Conservation (phyloP, 2,113 vertebrate species). For the Lepus europaeus region DNA sequence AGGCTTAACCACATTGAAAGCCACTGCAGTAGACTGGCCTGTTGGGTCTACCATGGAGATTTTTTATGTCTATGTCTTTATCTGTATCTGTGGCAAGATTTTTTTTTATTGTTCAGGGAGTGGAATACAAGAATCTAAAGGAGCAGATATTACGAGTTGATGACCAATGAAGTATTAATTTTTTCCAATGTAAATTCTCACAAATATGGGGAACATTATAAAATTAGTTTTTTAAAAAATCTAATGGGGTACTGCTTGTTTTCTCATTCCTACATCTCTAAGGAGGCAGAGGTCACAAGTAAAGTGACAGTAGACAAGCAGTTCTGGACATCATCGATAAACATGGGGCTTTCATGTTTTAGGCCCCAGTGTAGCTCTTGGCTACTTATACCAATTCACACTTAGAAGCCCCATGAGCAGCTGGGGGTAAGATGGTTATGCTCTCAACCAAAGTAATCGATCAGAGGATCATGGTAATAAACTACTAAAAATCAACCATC, state of each 20-base stretch:
- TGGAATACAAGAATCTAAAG: not conserved
- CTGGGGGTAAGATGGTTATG: not conserved
- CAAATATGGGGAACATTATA: not conserved
- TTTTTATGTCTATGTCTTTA: not conserved
- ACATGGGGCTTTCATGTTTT: not conserved
- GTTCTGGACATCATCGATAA: not conserved
- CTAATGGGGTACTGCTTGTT: not conserved
- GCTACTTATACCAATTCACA: not conserved
- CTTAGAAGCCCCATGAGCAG: not conserved
- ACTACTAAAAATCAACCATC: not conserved
- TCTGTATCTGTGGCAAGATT: not conserved
- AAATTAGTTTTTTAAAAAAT: not conserved
- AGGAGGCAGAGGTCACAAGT: not conserved
- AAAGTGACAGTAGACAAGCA: not conserved
- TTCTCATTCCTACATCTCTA: not conserved
- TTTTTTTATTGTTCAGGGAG: not conserved
- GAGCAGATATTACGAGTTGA: not conserved
- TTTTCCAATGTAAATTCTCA: slow-evolving; percentile 12
- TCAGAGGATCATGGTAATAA: not conserved
- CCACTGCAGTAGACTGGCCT: too few relatives aligned
- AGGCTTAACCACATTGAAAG: too few relatives aligned
- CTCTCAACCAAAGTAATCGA: not conserved
- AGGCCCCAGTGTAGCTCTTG: not conserved
- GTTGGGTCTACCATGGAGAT: too few relatives aligned
- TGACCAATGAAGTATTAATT: not conserved